Percentiles rank a stretch among this genome's conserved stretches.
Evolutionary conservation across 1,140 invertebrate species (phyloP).

Genomic region (Monomorium pharaonis): DNA sequence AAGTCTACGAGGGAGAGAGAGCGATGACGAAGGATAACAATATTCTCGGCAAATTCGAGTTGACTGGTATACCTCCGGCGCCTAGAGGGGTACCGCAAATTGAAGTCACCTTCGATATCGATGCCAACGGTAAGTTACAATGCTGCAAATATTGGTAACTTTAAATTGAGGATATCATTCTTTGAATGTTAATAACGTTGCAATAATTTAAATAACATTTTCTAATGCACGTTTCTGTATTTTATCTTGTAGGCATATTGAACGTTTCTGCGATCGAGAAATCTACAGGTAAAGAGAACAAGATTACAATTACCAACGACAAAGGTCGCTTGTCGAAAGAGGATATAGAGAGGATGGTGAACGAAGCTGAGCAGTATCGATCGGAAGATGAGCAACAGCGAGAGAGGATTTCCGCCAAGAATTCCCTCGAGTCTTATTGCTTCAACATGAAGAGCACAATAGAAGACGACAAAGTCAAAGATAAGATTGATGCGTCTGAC

Average conservation of each 20-base stretch:
- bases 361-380: constrained; percentile 88
- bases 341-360: constrained; percentile 93
- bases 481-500: constrained; percentile 95
- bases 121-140: constrained; percentile 87
- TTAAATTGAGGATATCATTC: background rate
- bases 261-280: constrained; percentile 86
- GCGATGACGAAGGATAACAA: constrained; percentile 93
- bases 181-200: background rate
- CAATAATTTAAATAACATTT: background rate
- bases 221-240: background rate
- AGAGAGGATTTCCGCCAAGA: constrained; percentile 87
- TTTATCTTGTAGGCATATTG: constrained; percentile 87
- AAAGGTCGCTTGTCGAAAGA: constrained; percentile 92
- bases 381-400: constrained; percentile 89
- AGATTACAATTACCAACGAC: constrained; percentile 95
- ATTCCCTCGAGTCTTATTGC: constrained; percentile 91
- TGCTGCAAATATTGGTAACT: background rate
- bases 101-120: constrained; percentile 88
- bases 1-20: constrained; percentile 93
- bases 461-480: constrained; percentile 95
- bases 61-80: constrained; percentile 93
- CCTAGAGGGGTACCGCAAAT: constrained; percentile 93
- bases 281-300: constrained; percentile 88
- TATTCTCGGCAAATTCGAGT: constrained; percentile 91
- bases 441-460: constrained; percentile 98